Base-by-base conservation (phyloP, 1,140 invertebrate genomes). In the Neoseiulus cucumeris region DNA sequence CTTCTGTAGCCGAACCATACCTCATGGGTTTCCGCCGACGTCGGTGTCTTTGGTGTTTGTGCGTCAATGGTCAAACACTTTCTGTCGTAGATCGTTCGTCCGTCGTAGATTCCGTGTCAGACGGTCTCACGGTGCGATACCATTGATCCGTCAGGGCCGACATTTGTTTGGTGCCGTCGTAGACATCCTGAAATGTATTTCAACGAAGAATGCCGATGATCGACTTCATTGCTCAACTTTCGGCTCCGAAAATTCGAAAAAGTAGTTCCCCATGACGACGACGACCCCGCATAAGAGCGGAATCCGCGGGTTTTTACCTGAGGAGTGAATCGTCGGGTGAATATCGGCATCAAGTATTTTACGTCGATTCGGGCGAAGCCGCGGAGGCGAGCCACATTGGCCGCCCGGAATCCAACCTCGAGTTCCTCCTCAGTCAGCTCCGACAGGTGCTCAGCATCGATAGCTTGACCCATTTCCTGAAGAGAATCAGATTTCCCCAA, bases 351-450 rank as follows among this genome's bases (percentile, higher is more conserved):
- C 65, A 97, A 84, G 77, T 93, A 95, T 73, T 91, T 91, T 59
- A 89, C 80, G 77, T 97, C 91, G 72, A 90, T 82, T 68, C 85
- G 84, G 0, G 89, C 86, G 76, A 97, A 96, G 28, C 91, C 80
- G 83, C 75, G 84, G 80, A 72, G 84, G 81, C 67, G 85, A 44
- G 18, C 66, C n/a, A 66, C 67, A 64, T 76, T 73, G 12, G 72
- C 72, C 64, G 73, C 74, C 47, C 70, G 66, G 80, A 74, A 82
- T 79, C 75, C 77, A 47, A 86, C 84, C 75, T 91, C 88, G 76
- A 88, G 83, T 76, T 95, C 91, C 72, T 94, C 91, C 75, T 95
- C 91, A 0, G 92, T 96, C 12, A 91, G 82, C 77, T 96, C 91
- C 2, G 91, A 95, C 51, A 96, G 75, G 78, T 94, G 91, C 74